Base-by-base conservation (phyloP, 2,113 vertebrate species). In the Psittacus erithacus region DNA sequence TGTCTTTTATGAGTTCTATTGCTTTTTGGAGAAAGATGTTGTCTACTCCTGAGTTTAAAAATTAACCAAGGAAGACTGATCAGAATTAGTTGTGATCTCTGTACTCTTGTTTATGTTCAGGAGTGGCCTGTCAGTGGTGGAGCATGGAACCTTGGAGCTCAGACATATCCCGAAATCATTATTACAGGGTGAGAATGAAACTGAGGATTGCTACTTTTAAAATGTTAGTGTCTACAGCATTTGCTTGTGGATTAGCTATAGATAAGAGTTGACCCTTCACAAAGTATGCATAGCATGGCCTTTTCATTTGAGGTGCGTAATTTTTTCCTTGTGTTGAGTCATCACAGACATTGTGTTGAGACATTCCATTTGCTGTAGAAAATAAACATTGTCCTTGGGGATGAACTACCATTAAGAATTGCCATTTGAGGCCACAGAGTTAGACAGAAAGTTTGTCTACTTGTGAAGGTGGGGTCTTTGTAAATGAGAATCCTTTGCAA, bases 121-220 rank as follows among this genome's bases (percentile, higher is more conserved):
- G 99, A 99, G 90, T 99, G 99, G 99, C 99, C 99, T 49, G 82
- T 99, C 91, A 98, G 94, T 94, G 99, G 99, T 86, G 99, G 99
- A 78, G 98, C 98, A 6, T 99, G 99, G 99, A 99, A 99, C 22
- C 97, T 99, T 38, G 99, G 99, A 85, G 98, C 99, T 52, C 98
- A 99, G 90, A 99, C 99, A 44, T 99, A 99, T 96, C 99, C 99
- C 49, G 99, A 99, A 97, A 99, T 99, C 95, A 99, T 99, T 95
- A 98, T 99, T 95, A 99, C 99, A 86, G 99, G 99, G 99, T 99
- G 97, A 98, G 99, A 97, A 88, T 80, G 57, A 80, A 90, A 52
- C 62, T 91, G 59, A 87, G 65, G 41, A 69, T 86, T 95, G 88
- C 33, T 95, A 33, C 74, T 69, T 92, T 80, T 76, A 59, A 78